Evolutionary conservation across 2,797 vertebrate species (phyloP), one percentile per base, ranked within the genome.

Genomic region (Pangasius sanitwongsei): DNA sequence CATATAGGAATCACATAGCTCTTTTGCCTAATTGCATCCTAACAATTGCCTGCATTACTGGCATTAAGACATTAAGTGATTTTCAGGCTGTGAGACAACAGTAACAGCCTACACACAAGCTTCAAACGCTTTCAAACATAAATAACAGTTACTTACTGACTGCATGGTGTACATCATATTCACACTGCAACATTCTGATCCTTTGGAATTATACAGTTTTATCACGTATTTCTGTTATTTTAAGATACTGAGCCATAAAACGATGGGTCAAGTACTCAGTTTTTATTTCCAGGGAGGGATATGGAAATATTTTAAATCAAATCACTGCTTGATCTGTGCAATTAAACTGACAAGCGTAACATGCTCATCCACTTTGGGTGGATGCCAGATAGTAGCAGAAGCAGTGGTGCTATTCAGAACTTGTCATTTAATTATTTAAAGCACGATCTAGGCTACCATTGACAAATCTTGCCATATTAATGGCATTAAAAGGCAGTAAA

Each of bases 61-160:
- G 61, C 80, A 61, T 61, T 61, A 41, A 82, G 23, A 41, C 80
- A 44, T 61, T 63, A 57, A 55, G 50, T 18, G 78, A 59, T 59
- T 81, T 81, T 28, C 57, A 61, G 55, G 20, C 34, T 41, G 20
- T 41, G 13, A 61, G 20, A 63, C 11, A 83, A 44, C 55, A 59
- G 53, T 20, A 82, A 41, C 59, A 44, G 48, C 25, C 3, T 28
- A 63, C 23, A n/a, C 37, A 18, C 34, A 63, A 82, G 20, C 18
- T 23, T 37, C 2, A 37, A 59, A 82, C 2, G 25, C 34, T 25
- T 37, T 37, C 20, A 59, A 37, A 41, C 78, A 82, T 28, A 63
- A 61, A 61, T 28, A 82, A 57, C 77, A 28, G 57, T 41, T 82
- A 61, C 53, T 59, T 59, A 23, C 80, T 82, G 57, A 61, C 80